phyloP scores from a whole-genome alignment of 2,888 invertebrate species.

The Leptinotarsa peninsularis region DNA sequence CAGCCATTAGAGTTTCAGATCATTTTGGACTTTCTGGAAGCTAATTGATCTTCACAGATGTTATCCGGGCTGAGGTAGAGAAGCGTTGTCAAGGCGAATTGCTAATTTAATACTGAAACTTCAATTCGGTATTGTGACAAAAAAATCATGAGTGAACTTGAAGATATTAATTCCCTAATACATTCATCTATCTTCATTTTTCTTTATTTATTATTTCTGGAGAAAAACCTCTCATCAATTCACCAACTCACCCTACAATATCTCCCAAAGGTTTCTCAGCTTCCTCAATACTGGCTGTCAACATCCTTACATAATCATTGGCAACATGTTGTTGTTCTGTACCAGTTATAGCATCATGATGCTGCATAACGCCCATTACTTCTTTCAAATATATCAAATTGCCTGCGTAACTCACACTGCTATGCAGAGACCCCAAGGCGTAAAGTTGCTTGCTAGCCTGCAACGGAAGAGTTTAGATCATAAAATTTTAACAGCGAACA shows the following conservation, averaged over 20 bases:
- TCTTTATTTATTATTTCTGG: too few species aligned
- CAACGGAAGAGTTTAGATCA: slow-evolving; percentile 22
- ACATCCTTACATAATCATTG: slow-evolving; percentile 83
- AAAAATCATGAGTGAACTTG: too few species aligned
- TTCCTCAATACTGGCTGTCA: slow-evolving; percentile 76
- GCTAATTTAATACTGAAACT: too few species aligned
- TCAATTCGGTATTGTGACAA: too few species aligned
- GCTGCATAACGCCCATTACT: slow-evolving; percentile 85
- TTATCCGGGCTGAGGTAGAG: too few species aligned
- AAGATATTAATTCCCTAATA: too few species aligned
- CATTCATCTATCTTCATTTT: too few species aligned
- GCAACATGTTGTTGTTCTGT: slow-evolving; percentile 88
- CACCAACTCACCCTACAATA: slow-evolving; percentile 51
- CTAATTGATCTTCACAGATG: too few species aligned
- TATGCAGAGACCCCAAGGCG: slow-evolving; percentile 69
- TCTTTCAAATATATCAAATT: slow-evolving; percentile 69
- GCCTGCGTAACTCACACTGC: slow-evolving; percentile 67
- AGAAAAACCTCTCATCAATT: too few species aligned
- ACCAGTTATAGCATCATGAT: slow-evolving; percentile 89
- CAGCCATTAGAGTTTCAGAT: too few species aligned
- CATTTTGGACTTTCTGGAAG: too few species aligned
- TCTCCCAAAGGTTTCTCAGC: slow-evolving; percentile 61
- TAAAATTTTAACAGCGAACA: not conserved
- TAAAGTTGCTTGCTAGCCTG: slow-evolving; percentile 76
- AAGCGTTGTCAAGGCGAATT: too few species aligned